These are phyloP conservation scores for Tachystola acroxantha DNA, from an alignment of 2,888 invertebrate species.

Conservation along the genomic window DNA sequence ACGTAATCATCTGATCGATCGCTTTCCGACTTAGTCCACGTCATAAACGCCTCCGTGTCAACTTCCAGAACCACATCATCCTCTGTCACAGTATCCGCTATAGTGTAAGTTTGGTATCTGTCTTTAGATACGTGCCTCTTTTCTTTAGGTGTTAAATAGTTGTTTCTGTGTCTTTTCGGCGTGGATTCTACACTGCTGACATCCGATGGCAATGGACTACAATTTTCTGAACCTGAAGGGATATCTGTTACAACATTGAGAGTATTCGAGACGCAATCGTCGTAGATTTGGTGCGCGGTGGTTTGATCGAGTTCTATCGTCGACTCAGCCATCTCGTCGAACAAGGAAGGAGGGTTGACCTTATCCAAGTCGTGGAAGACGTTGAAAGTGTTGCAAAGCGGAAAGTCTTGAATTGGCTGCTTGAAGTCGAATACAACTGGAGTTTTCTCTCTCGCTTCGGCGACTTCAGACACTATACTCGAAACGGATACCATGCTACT, in stretches of 20 bases:
- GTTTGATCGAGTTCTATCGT: conserved; percentile 69
- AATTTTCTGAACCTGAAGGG: conserved; percentile 73
- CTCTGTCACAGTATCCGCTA: conserved; percentile 74
- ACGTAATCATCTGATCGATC: conserved; percentile 59
- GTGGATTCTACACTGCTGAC: conserved; percentile 87
- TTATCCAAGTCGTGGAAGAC: conserved; percentile 81
- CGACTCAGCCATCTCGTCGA: conserved; percentile 84
- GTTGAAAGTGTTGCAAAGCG: conserved; percentile 56
- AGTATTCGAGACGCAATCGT: conserved; percentile 78
- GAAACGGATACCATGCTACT: conserved; percentile 91
- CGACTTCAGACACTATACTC: conserved; percentile 89
- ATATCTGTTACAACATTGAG: conserved; percentile 77
- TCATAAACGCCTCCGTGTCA: conserved; percentile 53
- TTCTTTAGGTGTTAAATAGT: conserved; percentile 85
- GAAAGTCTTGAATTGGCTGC: conserved; percentile 74
- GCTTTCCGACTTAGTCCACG: conserved; percentile 68
- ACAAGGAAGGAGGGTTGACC: conserved; percentile 84
- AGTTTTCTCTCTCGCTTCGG: conserved; percentile 71
- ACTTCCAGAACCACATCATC: conserved; percentile 43
- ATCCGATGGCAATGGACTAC: conserved; percentile 83
- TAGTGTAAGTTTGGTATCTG: conserved; percentile 90
- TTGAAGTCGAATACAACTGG: conserved; percentile 78
- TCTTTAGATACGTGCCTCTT: conserved; percentile 86
- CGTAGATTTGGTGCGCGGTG: conserved; percentile 78
- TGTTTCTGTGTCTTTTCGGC: conserved; percentile 79